Base-by-base conservation (phyloP, 1,140 invertebrate genomes). In the Lordiphosa clarofinis region DNA sequence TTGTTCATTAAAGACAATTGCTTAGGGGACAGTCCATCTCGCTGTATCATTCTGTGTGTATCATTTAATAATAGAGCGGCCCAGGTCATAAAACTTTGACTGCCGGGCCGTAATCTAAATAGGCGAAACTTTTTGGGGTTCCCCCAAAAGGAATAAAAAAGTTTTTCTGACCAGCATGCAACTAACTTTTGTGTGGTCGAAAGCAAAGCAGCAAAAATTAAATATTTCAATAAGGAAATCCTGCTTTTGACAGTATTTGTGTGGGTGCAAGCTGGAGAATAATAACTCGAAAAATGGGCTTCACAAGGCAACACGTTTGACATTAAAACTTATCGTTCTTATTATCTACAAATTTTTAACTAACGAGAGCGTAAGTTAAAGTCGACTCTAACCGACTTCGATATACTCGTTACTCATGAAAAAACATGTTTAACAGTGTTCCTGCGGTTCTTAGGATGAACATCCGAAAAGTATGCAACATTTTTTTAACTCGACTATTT, bases 271-370 rank as follows among this genome's bases (percentile, higher is more conserved):
- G 50, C 68, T 61, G 64, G 54, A 28, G 43, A 56, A 60, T 61
- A 66, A 65, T 81, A 66, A 70, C 42, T 38, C 21, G 4, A 24
- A 24, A 24, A 24, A 5, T 61, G 58, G 50, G 56, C 6, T 8
- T 8, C 28, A 8, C 5, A 7, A 5, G 21, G 4, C 5, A 24
- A 24, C 4, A 4, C 21, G 5, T 24, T 31, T 31, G 6, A 31
- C 28, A 31, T 31, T 7, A 8, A 1, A 31, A 31, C 31, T 69
- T 63, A 76, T 70, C 60, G 78, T 60, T 60, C 57, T 56, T 82
- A 84, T 61, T 62, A 56, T 66, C 74, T 59, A 79, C 73, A 31
- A 53, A 70, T 69, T 76, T 76, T 76, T 53, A 72, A 58, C 53
- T 50, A 57, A 38, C n/a, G n/a, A n/a, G n/a, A n/a, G n/a, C n/a